phyloP scores from a whole-genome alignment of 2,797 vertebrate species.

The Neomorphus geoffroyi region DNA sequence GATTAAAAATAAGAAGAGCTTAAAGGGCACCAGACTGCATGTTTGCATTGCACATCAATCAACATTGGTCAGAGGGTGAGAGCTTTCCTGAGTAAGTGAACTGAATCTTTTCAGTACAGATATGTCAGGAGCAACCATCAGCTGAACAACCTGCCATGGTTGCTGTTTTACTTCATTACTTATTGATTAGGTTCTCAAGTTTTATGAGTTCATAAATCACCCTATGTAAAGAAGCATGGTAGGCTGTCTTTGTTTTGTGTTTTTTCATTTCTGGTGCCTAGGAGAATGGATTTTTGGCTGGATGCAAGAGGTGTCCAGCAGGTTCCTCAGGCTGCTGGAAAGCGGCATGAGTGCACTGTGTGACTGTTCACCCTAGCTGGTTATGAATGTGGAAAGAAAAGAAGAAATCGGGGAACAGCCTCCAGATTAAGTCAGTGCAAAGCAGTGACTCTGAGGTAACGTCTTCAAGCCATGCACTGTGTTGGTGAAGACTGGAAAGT shows the following conservation, averaged over 20 bases:
- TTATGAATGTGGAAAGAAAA: background rate
- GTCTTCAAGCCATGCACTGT: background rate
- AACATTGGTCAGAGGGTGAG: background rate
- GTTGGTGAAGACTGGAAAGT: background rate
- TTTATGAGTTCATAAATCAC: slow-evolving; percentile 60
- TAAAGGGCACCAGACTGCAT: background rate
- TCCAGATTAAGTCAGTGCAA: background rate
- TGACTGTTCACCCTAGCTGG: background rate
- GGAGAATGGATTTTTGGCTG: slow-evolving; percentile 20
- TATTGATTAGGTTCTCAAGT: slow-evolving; percentile 60
- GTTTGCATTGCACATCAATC: background rate
- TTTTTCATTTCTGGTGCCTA: background rate
- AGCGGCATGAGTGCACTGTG: background rate
- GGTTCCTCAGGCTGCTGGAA: background rate
- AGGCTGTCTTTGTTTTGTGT: slow-evolving; percentile 12
- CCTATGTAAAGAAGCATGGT: background rate
- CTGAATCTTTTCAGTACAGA: slow-evolving; percentile 43
- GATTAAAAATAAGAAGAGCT: background rate
- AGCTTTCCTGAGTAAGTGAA: slow-evolving; percentile 20
- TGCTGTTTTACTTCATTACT: slow-evolving; percentile 63
- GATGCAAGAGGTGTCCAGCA: background rate
- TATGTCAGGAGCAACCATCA: background rate
- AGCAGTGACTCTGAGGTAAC: background rate
- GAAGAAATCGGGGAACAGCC: background rate
- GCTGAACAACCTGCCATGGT: background rate